Evolutionary conservation across 2,888 invertebrate genomes (phyloP).

Genomic region (Aelia acuminata): DNA sequence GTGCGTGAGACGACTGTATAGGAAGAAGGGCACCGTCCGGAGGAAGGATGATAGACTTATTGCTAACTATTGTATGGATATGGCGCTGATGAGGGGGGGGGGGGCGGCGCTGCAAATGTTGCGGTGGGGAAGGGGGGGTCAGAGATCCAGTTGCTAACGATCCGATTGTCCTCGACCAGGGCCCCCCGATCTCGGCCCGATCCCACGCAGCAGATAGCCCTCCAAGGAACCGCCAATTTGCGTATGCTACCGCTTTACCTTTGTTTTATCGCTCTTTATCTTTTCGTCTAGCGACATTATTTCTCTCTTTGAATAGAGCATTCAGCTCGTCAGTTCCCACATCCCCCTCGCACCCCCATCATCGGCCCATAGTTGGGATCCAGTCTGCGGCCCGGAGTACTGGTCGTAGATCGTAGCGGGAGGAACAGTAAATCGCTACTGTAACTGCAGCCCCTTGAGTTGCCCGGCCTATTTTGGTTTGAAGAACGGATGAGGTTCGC

Average conservation of each 20-base stretch:
- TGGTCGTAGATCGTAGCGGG: neutral
- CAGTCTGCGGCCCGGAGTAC: neutral
- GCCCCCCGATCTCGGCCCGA: neutral
- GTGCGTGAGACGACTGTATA: neutral
- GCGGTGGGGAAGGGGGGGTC: neutral
- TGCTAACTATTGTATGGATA: constrained; percentile 56
- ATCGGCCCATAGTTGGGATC: neutral
- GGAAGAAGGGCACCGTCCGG: neutral
- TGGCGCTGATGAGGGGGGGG: constrained; percentile 3
- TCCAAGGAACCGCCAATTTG: constrained; percentile 60
- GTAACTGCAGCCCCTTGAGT: neutral
- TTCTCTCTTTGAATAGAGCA: constrained; percentile 54
- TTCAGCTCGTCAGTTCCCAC: constrained; percentile 52
- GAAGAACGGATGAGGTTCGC: neutral
- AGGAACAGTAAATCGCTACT: neutral
- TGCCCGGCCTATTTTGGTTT: neutral
- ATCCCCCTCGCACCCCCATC: constrained; percentile 5
- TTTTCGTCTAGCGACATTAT: constrained; percentile 43
- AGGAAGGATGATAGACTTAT: constrained; percentile 38
- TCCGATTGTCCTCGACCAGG: constrained; percentile 11
- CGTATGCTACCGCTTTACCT: constrained; percentile 60
- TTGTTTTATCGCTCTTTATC: constrained; percentile 60
- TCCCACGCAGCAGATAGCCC: constrained; percentile 50
- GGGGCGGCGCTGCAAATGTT: too few species aligned
- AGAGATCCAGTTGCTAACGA: constrained; percentile 26